Conservation (phyloP, 2,797 vertebrate species). For the Clarias laeviceps region DNA sequence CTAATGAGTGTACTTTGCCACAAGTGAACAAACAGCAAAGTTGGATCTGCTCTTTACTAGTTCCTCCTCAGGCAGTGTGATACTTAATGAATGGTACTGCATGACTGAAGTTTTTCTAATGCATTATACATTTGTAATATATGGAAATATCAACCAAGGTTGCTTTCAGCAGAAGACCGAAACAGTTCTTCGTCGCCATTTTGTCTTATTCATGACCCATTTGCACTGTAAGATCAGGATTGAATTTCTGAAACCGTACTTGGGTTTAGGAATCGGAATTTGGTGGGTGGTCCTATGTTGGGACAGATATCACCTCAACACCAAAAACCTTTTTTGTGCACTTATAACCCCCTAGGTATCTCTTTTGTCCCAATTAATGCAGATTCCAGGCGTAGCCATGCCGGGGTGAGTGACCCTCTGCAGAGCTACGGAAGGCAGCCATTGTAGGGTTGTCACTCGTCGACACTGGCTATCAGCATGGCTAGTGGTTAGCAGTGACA, state of each 20-base stretch:
- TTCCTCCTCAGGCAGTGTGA: not conserved
- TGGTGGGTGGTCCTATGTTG: constrained; percentile 79
- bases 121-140: not conserved
- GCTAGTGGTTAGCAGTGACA: constrained; percentile 73
- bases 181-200: constrained; percentile 72
- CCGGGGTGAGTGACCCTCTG: constrained; percentile 67
- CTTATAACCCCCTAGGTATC: constrained; percentile 68
- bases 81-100: constrained; percentile 4
- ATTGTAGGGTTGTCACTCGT: constrained; percentile 79
- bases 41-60: constrained; percentile 9
- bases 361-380: constrained; percentile 73
- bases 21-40: constrained; percentile 19
- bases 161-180: constrained; percentile 16
- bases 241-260: constrained; percentile 57
- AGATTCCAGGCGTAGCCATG: constrained; percentile 79
- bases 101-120: not conserved
- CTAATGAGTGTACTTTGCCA: constrained; percentile 13
- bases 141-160: constrained; percentile 5
- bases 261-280: constrained; percentile 34
- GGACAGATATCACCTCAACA: constrained; percentile 69
- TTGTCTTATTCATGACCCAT: constrained; percentile 70
- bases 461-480: constrained; percentile 75
- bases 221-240: constrained; percentile 62
- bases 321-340: constrained; percentile 74
- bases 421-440: constrained; percentile 68